phyloP scores from a whole-genome alignment of 2,113 vertebrate species.

The Spea multiplicata region DNA sequence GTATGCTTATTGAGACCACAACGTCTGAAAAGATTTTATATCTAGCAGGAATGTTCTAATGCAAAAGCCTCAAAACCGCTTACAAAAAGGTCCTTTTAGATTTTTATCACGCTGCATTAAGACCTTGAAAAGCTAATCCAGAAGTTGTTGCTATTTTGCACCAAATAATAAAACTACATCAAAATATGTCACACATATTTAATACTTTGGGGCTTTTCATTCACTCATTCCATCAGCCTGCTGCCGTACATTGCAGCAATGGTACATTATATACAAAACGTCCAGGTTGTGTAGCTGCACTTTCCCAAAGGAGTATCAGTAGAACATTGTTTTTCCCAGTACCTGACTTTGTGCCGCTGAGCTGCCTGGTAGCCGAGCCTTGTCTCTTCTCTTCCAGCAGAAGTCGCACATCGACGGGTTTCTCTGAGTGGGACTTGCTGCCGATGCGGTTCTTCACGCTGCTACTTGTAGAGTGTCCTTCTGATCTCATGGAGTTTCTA shows the following conservation, averaged over 20 bases:
- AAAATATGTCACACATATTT: too few relatives aligned
- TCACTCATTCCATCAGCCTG: too few relatives aligned
- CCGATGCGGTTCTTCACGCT: slow-evolving; percentile 85
- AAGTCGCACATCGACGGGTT: slow-evolving; percentile 85
- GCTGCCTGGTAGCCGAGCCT: slow-evolving; percentile 62
- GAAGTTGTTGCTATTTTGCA: background rate
- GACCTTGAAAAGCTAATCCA: slow-evolving; percentile 10
- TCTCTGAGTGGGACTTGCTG: slow-evolving; percentile 71
- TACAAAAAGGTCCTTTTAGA: background rate
- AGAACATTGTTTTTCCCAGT: background rate
- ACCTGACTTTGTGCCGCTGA: slow-evolving; percentile 77
- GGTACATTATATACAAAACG: too few relatives aligned
- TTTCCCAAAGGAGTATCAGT: too few relatives aligned
- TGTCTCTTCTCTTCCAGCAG: slow-evolving; percentile 92
- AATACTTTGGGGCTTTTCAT: too few relatives aligned
- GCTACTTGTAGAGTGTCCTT: slow-evolving; percentile 64
- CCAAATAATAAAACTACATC: too few relatives aligned
- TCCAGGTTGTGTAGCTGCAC: too few relatives aligned
- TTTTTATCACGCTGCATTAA: background rate
- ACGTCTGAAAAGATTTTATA: too few relatives aligned
- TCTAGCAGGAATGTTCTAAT: too few relatives aligned
- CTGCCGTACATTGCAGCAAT: too few relatives aligned
- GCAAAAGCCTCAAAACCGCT: too few relatives aligned
- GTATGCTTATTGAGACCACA: too few relatives aligned
- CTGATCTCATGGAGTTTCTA: slow-evolving; percentile 79